Base-by-base conservation (phyloP, 2,888 invertebrate species). In the Pardosa pseudoannulata region DNA sequence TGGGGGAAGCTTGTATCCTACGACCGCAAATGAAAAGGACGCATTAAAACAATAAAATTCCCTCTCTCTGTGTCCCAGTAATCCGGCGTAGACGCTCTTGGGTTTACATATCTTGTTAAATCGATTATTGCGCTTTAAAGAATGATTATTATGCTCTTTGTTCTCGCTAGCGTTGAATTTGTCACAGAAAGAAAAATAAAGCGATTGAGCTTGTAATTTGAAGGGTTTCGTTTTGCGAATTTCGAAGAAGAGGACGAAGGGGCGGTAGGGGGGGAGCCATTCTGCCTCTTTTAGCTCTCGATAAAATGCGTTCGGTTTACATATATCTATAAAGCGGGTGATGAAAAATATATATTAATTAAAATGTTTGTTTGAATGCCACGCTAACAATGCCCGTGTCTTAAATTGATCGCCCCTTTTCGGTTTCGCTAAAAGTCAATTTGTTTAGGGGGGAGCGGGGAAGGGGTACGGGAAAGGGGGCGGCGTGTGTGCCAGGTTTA, bases 71-170 rank as follows among this genome's bases (percentile, higher is more conserved):
- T 71, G 70, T 39, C 62, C 36, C 5, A 36, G 64, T 85, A 85
- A 85, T 85, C 83, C 78, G 83, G 62, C 68, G 76, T 82, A 82
- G 70, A 67, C 41, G 65, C 50, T 68, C 70, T 50, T 67, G 78
- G n/a, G 83, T 85, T 85, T 85, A 85, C 83, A 85, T 79, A 85
- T 85, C 83, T 85, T 85, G 83, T 85, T 85, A 85, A 85, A 85
- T 85, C 83, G 83, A 85, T 85, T 85, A 85, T 78, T 76, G 76
- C 65, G 72, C 83, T 85, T 85, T 85, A 85, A 85, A 85, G 83
- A 79, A 85, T 85, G 83, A 85, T 85, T 78, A 85, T 85, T 85
- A 85, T 85, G 78, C 83, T 85, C 83, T 85, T 85, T 85, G 83
- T 85, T 73, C 76, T 70, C 70, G 23, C 19, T 67, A 65, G 78